phyloP scores from a whole-genome alignment of 2,888 invertebrate genomes.

The Chrysina gloriosa region DNA sequence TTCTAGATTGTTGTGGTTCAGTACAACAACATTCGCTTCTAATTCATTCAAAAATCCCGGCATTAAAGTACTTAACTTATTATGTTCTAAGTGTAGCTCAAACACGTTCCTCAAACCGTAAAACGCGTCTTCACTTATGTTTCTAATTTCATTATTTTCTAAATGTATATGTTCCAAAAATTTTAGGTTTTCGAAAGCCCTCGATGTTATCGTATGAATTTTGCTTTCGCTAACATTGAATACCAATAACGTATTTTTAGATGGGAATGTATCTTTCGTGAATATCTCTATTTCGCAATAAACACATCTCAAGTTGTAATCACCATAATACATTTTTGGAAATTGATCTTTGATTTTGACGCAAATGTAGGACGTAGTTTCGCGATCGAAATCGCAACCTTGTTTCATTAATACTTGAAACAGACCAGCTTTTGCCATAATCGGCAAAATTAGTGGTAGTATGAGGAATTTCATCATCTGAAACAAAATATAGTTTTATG shows the following conservation, averaged over 20 bases:
- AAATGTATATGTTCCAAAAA: conserved; percentile 52
- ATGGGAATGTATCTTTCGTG: conserved; percentile 55
- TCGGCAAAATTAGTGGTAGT: neutral
- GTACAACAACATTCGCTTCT: conserved; percentile 53
- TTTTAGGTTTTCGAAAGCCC: conserved; percentile 55
- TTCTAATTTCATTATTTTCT: conserved; percentile 55
- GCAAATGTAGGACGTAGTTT: conserved; percentile 53
- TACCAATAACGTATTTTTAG: conserved; percentile 53
- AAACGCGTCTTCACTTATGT: conserved; percentile 56
- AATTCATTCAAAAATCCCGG: conserved; percentile 56
- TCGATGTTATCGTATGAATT: conserved; percentile 52
- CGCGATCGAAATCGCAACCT: conserved; percentile 53
- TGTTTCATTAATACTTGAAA: neutral
- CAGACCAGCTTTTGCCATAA: neutral
- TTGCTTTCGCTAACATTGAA: conserved; percentile 57
- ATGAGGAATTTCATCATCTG: neutral
- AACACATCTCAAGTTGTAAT: conserved; percentile 55
- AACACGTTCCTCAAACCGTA: conserved; percentile 56
- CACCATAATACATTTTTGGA: conserved; percentile 57
- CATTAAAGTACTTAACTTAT: conserved; percentile 52
- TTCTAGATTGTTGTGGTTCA: conserved; percentile 55
- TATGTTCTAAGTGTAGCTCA: conserved; percentile 58
- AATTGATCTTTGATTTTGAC: conserved; percentile 53
- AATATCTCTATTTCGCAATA: conserved; percentile 56
- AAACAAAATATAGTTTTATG: too few relatives aligned